These are phyloP conservation scores for Phyllotreta striolata DNA, from an alignment of 2,888 invertebrate species.

Conservation along the genomic window DNA sequence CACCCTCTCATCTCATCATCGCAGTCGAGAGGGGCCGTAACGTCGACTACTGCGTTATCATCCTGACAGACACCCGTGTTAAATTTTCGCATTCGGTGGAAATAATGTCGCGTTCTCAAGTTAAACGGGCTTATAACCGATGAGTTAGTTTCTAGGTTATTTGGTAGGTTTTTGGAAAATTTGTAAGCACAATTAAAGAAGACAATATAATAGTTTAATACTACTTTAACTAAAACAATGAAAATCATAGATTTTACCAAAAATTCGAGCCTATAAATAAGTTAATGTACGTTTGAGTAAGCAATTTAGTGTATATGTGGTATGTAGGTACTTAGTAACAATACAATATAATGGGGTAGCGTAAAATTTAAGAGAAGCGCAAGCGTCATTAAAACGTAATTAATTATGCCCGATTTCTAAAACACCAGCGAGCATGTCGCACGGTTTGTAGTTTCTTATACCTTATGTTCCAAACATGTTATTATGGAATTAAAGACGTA, in stretches of 20 bases:
- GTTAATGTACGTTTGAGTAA: too few relatives aligned
- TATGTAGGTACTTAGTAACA: too few relatives aligned
- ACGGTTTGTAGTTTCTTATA: conserved; percentile 51
- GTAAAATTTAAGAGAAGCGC: conserved; percentile 43
- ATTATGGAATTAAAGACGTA: conserved; percentile 29
- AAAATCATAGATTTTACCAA: too few relatives aligned
- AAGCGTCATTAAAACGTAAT: conserved; percentile 54
- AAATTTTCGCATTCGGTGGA: conserved; percentile 41
- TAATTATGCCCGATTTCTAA: conserved; percentile 55
- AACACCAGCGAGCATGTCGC: conserved; percentile 52
- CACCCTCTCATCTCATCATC: conserved; percentile 55
- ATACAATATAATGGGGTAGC: conserved; percentile 21
- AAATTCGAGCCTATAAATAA: too few relatives aligned
- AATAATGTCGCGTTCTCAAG: conserved; percentile 32
- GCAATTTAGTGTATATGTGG: too few relatives aligned
- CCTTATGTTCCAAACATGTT: conserved; percentile 41
- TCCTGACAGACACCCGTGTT: conserved; percentile 47
- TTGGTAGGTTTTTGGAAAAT: not conserved
- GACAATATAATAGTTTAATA: too few relatives aligned
- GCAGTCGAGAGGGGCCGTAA: conserved; percentile 46
- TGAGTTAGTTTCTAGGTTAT: too few relatives aligned
- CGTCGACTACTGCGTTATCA: conserved; percentile 42
- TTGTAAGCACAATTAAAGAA: not conserved
- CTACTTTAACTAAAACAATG: too few relatives aligned
- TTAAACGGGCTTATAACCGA: not conserved